Evolutionary conservation across 2,113 vertebrate species (phyloP).

Genomic region (Piaya cayana): DNA sequence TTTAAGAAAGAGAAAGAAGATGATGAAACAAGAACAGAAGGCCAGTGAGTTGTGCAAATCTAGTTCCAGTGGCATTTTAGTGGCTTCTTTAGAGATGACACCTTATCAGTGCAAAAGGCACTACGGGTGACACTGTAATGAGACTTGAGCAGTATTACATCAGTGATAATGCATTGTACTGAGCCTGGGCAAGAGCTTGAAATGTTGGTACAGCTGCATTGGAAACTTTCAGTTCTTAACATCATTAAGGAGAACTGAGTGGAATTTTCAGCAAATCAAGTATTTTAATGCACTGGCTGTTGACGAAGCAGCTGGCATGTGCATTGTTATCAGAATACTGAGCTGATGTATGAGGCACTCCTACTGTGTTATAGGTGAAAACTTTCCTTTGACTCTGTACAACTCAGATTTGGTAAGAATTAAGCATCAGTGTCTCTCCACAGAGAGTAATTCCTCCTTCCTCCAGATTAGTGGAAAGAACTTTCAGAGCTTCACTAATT

Average conservation of each 20-base stretch:
- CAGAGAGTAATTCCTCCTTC: neutral
- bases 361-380: neutral
- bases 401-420: neutral
- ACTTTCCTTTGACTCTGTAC: neutral
- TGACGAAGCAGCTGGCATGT: neutral
- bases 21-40: neutral
- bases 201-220: neutral
- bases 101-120: neutral
- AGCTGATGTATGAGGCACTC: neutral
- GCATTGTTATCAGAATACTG: slow-evolving; percentile 10
- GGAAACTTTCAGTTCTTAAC: neutral
- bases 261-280: slow-evolving; percentile 25
- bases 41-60: neutral
- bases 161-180: neutral
- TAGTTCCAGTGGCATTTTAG: neutral
- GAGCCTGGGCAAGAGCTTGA: neutral
- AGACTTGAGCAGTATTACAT: neutral
- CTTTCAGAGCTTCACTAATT: neutral
- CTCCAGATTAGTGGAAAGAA: neutral
- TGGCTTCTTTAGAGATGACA: neutral
- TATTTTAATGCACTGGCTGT: slow-evolving; percentile 32
- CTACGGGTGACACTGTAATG: neutral
- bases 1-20: neutral
- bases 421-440: neutral
- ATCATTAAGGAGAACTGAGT: neutral